These are phyloP conservation scores for Cisticola juncidis DNA, from an alignment of 2,113 vertebrate genomes.

Conservation along the genomic window DNA sequence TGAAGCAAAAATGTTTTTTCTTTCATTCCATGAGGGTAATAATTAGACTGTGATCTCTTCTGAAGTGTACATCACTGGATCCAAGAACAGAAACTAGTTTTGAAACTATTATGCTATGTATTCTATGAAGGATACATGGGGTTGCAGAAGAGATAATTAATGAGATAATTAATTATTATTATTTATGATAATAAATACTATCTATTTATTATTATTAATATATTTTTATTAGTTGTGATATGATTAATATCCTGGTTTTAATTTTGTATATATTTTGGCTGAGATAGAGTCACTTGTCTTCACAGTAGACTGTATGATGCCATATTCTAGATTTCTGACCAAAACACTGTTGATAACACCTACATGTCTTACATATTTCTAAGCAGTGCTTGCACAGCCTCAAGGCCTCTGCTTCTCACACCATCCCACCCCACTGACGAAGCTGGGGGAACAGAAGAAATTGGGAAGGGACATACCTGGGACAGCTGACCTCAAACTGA, in stretches of 20 bases:
- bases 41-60: neutral
- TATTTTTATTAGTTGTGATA: neutral
- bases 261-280: neutral
- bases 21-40: neutral
- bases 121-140: neutral
- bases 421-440: accelerated
- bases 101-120: neutral
- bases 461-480: neutral
- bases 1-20: neutral
- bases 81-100: neutral
- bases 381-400: neutral
- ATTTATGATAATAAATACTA: too few species aligned
- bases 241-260: neutral
- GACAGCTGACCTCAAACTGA: neutral
- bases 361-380: neutral
- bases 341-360: neutral
- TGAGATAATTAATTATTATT: too few species aligned
- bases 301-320: neutral
- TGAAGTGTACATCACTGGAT: neutral
- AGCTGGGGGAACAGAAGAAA: neutral
- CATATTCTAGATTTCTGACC: neutral
- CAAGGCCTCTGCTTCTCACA: neutral
- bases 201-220: too few species aligned
- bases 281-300: neutral
- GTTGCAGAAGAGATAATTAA: neutral